Base-by-base conservation (phyloP, 2,113 vertebrate genomes). In the Dipodomys merriami region DNA sequence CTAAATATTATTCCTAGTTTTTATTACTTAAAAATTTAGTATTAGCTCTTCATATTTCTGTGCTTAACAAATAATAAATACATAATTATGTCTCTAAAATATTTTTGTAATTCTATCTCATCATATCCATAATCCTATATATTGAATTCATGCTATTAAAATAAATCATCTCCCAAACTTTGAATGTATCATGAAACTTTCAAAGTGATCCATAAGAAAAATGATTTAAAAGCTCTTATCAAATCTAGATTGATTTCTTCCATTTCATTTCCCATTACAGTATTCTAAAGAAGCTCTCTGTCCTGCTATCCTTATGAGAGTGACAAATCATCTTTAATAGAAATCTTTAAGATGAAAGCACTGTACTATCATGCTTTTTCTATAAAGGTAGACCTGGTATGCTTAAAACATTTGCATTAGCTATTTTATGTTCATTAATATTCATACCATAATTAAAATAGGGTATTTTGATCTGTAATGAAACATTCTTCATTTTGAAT, bases 361-460 rank as follows among this genome's bases (percentile, higher is more conserved):
- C 7, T 85, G 1, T 73, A 78, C 69, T 86, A 86, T 29, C 29
- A 83, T 86, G 5, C 44, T 88, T 93, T 82, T 69, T 25, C 10
- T 79, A 57, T 46, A 57, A 86, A 91, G 4, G 62, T 29, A 80
- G 39, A 39, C 23, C 13, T 71, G 15, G 72, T 88, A 74, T 91
- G 46, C 30, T 65, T 82, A 83, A 77, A 91, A 86, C 57, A 74
- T 44, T 90, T 92, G 46, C 7, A 73, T 78, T 20, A 44, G 86
- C 60, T 85, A 49, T 76, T 86, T 93, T 86, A 25, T 20, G 83
- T 91, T 80, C 11, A 93, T 91, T 72, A 94, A 67, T 93, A 95
- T 46, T 85, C 16, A 86, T 60, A 84, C 19, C 85, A 82, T 64
- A 88, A 60, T 95, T 87, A 86, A 91, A 11, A 74, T 73, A 33